Evolutionary conservation across 2,113 vertebrate species (phyloP), one percentile per base, ranked within the genome.

Genomic region (Plestiodon gilberti): DNA sequence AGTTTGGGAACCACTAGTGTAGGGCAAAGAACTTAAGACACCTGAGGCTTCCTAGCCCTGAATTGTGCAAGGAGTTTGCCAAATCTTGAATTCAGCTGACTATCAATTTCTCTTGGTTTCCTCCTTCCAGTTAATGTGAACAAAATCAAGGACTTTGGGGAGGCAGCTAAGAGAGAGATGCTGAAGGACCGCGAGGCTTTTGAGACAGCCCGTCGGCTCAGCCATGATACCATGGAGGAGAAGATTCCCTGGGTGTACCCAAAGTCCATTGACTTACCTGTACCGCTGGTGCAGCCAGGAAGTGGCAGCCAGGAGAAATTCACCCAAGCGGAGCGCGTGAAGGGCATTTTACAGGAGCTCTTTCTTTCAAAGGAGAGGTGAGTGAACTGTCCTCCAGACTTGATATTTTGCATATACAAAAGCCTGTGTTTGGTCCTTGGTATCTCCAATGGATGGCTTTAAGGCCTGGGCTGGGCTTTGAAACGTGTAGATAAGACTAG

Each of bases 301-400:
- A 96, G 97, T 85, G 97, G 97, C 94, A 99, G 98, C 94, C 97
- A 96, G 15, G 98, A 99, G 81, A 97, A 97, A 17, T 96, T 97
- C 22, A 97, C 97, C 15, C 98, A 99, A 92, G 97, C 98, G 7
- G 98, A 99, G 85, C 90, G 98, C 0, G 98, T 98, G 93, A 99
- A 98, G 92, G 98, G 98, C 17, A 99, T 99, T 82, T 96, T 99
- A 71, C 98, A 99, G 96, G 98, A 99, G 93, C 97, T 99, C 87
- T 99, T 99, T 93, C 96, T 99, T 18, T 98, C 96, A 91, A 99
- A 99, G 88, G 98, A 99, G 82, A 99, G 98, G 98, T 99, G 86
- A 75, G 95, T 13, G 57, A 65, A 22, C 20, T 43, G 20, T 15
- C 48, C 25, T 7, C 10, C 14, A 28, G 22, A 35, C 6, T 14